Base-by-base conservation (phyloP, 1,140 invertebrate genomes). In the Akabosia matsudoensis region DNA sequence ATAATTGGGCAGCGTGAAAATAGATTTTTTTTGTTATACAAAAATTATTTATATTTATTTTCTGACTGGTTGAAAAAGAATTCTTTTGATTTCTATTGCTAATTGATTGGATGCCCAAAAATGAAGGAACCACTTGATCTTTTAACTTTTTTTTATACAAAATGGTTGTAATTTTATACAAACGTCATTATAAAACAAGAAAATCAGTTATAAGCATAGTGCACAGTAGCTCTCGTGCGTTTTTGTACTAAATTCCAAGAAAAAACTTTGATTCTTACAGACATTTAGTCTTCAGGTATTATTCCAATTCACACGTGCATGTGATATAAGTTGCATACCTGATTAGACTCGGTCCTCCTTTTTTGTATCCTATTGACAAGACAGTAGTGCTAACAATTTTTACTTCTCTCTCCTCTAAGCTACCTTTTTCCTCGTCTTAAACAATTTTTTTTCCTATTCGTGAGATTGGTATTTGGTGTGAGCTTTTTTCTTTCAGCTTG, bases 401-500 rank as follows among this genome's bases (percentile, higher is more conserved):
- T n/a, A n/a, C n/a, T n/a, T n/a, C 24, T 61, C 14, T 61, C 24
- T 61, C 13, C 4, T 7, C 13, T 16, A n/a, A 22, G 54, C 14
- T 24, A 10, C 30, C 61, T 30, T 67, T 45, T 67, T 67, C 26
- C n/a, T n/a, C n/a, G n/a, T n/a, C n/a, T n/a, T n/a, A n/a, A n/a
- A n/a, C n/a, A n/a, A n/a, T n/a, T 67, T 24, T 30, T 31, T 31
- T 31, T 67, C 3, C 31, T 24, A 67, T 67, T 67, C 61, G 61
- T 67, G 61, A 67, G 61, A 67, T 67, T 67, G 61, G 61, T 67
- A 67, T 67, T 67, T 67, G 61, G 28, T n/a, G n/a, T n/a, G n/a
- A n/a, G n/a, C 26, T 30, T 67, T 67, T 67, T 31, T 67, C 30
- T 67, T 31, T 61, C 54, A 45, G 24, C 54, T 61, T 10, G 24